These are phyloP conservation scores for Ageneiosus marmoratus DNA, from an alignment of 2,113 vertebrate species.

Conservation along the genomic window DNA sequence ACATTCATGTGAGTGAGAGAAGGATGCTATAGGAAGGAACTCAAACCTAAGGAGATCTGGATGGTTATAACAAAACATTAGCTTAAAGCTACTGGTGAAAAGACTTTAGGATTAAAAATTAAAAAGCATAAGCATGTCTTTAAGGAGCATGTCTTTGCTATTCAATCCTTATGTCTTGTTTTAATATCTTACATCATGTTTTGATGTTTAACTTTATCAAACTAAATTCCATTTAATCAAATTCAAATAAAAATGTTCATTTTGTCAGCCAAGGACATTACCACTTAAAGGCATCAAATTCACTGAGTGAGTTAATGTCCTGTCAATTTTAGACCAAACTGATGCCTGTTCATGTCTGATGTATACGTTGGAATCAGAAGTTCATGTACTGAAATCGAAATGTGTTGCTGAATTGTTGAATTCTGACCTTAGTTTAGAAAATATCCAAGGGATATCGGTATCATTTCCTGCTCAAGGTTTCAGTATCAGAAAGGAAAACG, in stretches of 20 bases:
- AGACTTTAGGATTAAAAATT: neutral
- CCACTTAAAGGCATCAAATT: neutral
- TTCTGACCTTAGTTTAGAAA: neutral
- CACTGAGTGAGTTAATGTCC: neutral
- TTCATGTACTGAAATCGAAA: neutral
- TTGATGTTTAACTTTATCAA: neutral
- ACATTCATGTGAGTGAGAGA: conserved; percentile 4
- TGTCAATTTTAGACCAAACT: neutral
- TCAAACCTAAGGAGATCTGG: neutral
- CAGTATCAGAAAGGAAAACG: neutral
- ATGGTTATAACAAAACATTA: neutral
- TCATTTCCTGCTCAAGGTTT: neutral
- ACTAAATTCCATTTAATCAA: neutral
- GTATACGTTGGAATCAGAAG: neutral
- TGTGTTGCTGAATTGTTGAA: neutral
- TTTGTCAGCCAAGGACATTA: neutral
- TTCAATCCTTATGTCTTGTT: neutral
- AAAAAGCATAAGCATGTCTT: neutral
- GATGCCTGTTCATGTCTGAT: neutral
- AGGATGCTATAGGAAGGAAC: neutral
- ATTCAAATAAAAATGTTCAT: neutral
- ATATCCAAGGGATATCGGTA: neutral
- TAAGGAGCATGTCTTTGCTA: neutral
- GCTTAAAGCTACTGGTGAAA: no score
- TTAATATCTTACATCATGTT: neutral